Base-by-base conservation (phyloP, 2,797 vertebrate genomes). In the Micrastur ruficollis region DNA sequence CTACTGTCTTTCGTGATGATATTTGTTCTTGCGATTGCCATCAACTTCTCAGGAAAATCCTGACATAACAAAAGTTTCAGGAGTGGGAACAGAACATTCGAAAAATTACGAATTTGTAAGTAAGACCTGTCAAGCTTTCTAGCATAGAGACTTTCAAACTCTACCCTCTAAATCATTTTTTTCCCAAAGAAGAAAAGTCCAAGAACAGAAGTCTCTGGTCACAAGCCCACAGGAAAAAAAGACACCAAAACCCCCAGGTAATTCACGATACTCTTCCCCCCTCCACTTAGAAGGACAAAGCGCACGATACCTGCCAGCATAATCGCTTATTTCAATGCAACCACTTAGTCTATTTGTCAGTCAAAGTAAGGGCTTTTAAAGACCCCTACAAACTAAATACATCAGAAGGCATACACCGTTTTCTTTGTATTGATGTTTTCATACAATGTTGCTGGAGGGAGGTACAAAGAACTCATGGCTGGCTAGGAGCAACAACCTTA, bases 41-140 rank as follows among this genome's bases (percentile, higher is more conserved):
- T 40, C 7, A 72, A 22, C 36, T 46, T 52, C 83, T 91, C 36
- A 31, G 49, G 61, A 85, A 67, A 23, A 80, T 13, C 4, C 9
- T 16, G 56, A 92, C 81, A 66, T 29, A 70, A 65, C 5, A 46
- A 1, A 83, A 62, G 11, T 44, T 86, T 81, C 63, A 67, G 6
- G 11, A 82, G 4, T 11, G 14, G 5, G 32, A 81, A 88, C 1
- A 4, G 2, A 82, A 58, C 14, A 81, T 53, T 0, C 2, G 0
- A 86, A 80, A 82, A 85, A 63, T 11, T 11, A 67, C 20, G 38
- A 18, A 31, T 49, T 56, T 76, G 12, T 32, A 88, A 74, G 26
- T 26, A 66, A 59, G 6, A 65, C 4, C 8, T 47, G 17, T 47
- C 42, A 81, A 80, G 12, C 15, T 66, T 63, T 40, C 36, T 20